Evolutionary conservation across 2,888 invertebrate genomes (phyloP).

Genomic region (Mesochorus sp.): DNA sequence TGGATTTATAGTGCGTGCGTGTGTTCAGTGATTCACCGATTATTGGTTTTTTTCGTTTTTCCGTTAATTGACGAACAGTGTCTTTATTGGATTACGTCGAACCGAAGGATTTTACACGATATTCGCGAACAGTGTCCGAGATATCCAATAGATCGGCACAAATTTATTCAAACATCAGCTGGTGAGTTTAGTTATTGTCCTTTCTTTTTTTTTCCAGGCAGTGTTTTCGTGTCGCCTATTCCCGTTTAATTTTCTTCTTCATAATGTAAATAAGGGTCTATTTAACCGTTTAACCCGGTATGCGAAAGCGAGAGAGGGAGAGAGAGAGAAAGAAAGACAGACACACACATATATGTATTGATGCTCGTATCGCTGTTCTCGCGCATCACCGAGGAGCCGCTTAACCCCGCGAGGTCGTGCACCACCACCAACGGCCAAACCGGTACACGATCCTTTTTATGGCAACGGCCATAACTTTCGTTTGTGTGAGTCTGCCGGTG

Average conservation of each 20-base stretch:
- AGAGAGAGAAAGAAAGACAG: background rate
- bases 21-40: background rate
- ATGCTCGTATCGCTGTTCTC: conserved; percentile 15
- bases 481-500: conserved; percentile 18
- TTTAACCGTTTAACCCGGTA: conserved; percentile 51
- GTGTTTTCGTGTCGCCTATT: background rate
- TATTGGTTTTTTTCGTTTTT: background rate
- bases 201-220: background rate
- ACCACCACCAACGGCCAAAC: conserved; percentile 47
- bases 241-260: background rate
- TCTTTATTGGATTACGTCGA: conserved; percentile 30
- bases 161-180: background rate
- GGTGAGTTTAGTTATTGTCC: conserved; percentile 16
- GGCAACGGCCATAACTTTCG: conserved; percentile 59
- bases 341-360: background rate
- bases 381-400: conserved; percentile 28
- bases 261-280: background rate
- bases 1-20: background rate
- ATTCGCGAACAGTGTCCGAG: background rate
- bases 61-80: background rate
- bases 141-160: conserved; percentile 8
- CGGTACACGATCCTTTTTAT: conserved; percentile 61
- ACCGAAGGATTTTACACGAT: background rate
- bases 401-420: conserved; percentile 59
- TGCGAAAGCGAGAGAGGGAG: conserved; percentile 16